Percentiles rank a stretch among this genome's conserved stretches.
Evolutionary conservation across 1,140 invertebrate genomes (phyloP).

Genomic region (Zaprionus tsacasi): DNA sequence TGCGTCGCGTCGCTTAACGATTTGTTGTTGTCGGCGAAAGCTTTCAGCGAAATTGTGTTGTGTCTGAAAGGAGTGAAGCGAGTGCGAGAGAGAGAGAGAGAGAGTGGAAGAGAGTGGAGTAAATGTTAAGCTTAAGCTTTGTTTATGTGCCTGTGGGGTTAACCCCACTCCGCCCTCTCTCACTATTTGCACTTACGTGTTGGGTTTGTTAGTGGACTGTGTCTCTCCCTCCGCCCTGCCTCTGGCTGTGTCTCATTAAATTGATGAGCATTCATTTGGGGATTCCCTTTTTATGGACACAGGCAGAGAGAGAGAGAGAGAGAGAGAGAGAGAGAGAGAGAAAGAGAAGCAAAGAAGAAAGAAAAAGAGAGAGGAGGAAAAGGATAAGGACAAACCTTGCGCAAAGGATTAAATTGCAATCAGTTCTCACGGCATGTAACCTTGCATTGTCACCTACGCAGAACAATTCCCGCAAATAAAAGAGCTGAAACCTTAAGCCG

Average conservation of each 20-base stretch:
- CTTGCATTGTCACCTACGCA: constrained; percentile 54
- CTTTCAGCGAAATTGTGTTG: constrained; percentile 45
- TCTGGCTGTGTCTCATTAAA: constrained; percentile 48
- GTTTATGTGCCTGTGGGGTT: constrained; percentile 22
- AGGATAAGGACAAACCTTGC: constrained; percentile 33
- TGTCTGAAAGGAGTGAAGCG: constrained; percentile 45
- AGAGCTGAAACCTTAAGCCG: constrained; percentile 32
- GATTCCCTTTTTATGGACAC: constrained; percentile 49
- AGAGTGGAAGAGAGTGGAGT: no score
- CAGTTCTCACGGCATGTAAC: constrained; percentile 65
- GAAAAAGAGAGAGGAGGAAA: neutral
- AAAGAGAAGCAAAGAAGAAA: neutral
- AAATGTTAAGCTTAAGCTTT: constrained; percentile 18
- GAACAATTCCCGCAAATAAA: constrained; percentile 44
- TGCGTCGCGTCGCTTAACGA: constrained; percentile 29
- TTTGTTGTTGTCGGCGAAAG: constrained; percentile 47
- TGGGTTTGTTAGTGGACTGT: constrained; percentile 32
- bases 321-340: neutral
- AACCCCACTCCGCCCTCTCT: neutral
- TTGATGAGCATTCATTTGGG: constrained; percentile 65
- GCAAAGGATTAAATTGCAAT: constrained; percentile 67
- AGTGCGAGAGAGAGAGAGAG: neutral
- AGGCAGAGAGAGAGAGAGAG: neutral
- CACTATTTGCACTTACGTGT: constrained; percentile 41
- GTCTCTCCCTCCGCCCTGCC: constrained; percentile 10